A percentile compares a stretch with the other conserved stretches of the same genome.
These are phyloP conservation scores for Erebia ligea DNA, from an alignment of 2,888 invertebrate genomes.

Conservation along the genomic window DNA sequence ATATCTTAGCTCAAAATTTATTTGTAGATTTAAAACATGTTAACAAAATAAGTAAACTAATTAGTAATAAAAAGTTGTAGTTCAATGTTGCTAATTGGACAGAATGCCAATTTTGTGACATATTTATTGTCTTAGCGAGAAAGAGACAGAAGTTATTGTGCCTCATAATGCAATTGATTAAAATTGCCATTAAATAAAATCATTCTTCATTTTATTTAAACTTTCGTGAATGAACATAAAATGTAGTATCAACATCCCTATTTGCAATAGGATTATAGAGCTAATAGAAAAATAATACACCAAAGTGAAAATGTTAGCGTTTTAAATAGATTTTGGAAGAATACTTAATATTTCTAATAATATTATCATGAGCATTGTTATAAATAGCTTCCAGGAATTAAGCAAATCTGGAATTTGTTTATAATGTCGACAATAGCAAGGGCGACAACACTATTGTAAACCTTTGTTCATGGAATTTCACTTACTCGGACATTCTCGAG, in stretches of 20 bases:
- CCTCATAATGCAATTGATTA: background rate
- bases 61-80: too few relatives aligned
- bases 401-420: conserved; percentile 11
- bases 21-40: background rate
- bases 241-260: background rate
- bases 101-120: too few relatives aligned
- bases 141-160: too few relatives aligned
- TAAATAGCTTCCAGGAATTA: conserved; percentile 25
- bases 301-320: conserved; percentile 42
- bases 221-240: background rate
- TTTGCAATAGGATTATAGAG: background rate
- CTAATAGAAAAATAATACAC: conserved; percentile 35
- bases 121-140: too few relatives aligned
- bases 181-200: background rate
- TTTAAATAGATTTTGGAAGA: conserved; percentile 24
- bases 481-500: conserved; percentile 94
- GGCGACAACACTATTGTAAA: conserved; percentile 23
- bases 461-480: conserved; percentile 31
- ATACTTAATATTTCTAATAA: conserved; percentile 24
- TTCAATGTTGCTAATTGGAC: too few relatives aligned
- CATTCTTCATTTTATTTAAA: background rate
- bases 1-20: too few relatives aligned
- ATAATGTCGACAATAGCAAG: conserved; percentile 29
- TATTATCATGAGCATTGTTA: conserved; percentile 28
- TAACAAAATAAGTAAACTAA: too few relatives aligned